Evolutionary conservation across 92 coral and sea anemone genomes (phyloP).

Genomic region (Bergia puertoricense): DNA sequence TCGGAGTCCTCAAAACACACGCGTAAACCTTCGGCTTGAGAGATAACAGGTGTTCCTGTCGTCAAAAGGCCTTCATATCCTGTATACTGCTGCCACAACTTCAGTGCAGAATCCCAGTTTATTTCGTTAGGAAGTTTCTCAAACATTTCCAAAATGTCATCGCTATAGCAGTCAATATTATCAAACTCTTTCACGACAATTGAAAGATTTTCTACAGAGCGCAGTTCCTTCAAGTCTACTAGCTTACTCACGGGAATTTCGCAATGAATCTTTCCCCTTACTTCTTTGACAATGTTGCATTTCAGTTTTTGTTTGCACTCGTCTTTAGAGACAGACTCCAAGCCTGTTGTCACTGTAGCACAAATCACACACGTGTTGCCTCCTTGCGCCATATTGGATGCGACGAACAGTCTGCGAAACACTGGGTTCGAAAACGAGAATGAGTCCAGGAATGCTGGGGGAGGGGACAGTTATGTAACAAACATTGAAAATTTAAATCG

Average conservation of each 20-base stretch:
- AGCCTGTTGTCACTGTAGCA: slow-evolving; percentile 92
- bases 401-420: background rate
- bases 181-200: slow-evolving; percentile 79
- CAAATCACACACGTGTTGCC: slow-evolving; percentile 59
- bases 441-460: background rate
- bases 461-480: background rate
- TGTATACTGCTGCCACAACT: slow-evolving; percentile 71
- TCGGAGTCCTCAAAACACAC: background rate
- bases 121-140: slow-evolving; percentile 68
- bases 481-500: background rate
- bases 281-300: slow-evolving; percentile 65
- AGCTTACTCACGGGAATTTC: slow-evolving; percentile 64
- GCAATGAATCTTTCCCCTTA: slow-evolving; percentile 85
- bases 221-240: slow-evolving; percentile 59
- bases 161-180: slow-evolving; percentile 55
- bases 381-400: slow-evolving; percentile 23
- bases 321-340: slow-evolving; percentile 74
- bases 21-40: background rate
- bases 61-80: slow-evolving; percentile 45
- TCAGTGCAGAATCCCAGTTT: slow-evolving; percentile 71
- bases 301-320: slow-evolving; percentile 87
- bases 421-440: slow-evolving; percentile 11
- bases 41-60: background rate
- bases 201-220: slow-evolving; percentile 88
- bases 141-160: slow-evolving; percentile 61